Base-by-base conservation (phyloP, 2,113 vertebrate genomes). In the Oryzias javanicus region DNA sequence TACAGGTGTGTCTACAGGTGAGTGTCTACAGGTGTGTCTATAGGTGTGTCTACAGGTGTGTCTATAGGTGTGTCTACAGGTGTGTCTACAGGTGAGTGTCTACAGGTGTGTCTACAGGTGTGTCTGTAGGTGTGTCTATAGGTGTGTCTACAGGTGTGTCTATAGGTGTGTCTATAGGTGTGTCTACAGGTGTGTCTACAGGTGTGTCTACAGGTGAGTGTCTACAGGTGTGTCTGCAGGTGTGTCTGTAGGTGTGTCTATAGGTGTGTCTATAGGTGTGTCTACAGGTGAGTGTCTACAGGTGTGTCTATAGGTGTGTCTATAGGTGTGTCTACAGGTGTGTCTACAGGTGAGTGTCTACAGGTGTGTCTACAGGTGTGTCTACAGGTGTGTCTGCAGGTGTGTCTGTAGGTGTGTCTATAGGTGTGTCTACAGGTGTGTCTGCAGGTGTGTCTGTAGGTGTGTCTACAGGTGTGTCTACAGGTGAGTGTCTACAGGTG, bases 101-200 rank as follows among this genome's bases (percentile, higher is more conserved):
- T 12, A 42, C 7, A 14, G 8, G 45, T 27, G 51, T 55, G 42
- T 46, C 1, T 29, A n/a, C n/a, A n/a, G n/a, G 27, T 20, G 2
- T 14, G 20, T n/a, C 24, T 56, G 42, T 14, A n/a, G 1, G 49
- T 6, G 7, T 40, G 12, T 40, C n/a, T n/a, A n/a, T n/a, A n/a
- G n/a, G 8, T n/a, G 20, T 48, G 80, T 88, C 94, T 89, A 93
- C 29, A 35, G 29, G 29, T 35, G 29, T 12, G 29, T 35, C n/a
- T n/a, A n/a, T n/a, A n/a, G n/a, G 29, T 35, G 0, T 25, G 25
- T 25, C 25, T 25, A 5, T 5, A 25, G 25, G 25, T 29, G 27
- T 29, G 27, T 35, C 29, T 35, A 2, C 29, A 35, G 29, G 6
- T 35, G 29, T 35, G 29, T 29, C n/a, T n/a, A n/a, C n/a, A n/a